Evolutionary conservation across 2,888 invertebrate species (phyloP), one percentile per base, ranked within the genome.

Genomic region (Scaptomyza reducta): DNA sequence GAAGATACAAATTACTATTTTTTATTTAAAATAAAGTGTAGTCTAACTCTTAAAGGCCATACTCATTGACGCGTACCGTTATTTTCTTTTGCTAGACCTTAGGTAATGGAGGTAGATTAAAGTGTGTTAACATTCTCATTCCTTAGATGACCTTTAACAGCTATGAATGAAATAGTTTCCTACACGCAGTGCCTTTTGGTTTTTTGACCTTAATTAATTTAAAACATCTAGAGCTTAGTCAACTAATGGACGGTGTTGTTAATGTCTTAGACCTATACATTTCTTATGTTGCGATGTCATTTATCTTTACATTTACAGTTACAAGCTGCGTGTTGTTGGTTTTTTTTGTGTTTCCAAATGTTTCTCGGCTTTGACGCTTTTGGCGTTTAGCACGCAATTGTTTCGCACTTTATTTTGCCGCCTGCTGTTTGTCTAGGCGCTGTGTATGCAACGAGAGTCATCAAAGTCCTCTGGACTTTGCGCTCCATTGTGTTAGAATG

Each of bases 331-430:
- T 40, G n/a, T 35, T 51, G 22, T 46, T 56, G n/a, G 40, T 14
- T 49, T 27, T 61, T 65, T 70, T 33, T 54, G 16, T 53, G 40
- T 10, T 7, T 47, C 38, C 46, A 22, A 47, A 69, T 50, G 50
- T 71, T 67, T 70, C 70, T 68, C 61, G 54, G 71, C 65, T 84
- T 87, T 88, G 83, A 85, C 80, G 69, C 82, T 82, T 83, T 75
- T 77, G 72, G 75, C 76, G 76, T 80, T 88, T 82, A 77, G 71
- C 89, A 88, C 88, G 87, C 87, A 87, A 88, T 88, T 88, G 85
- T 76, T 82, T 83, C 73, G 75, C 87, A 88, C 70, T 88, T 83
- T 16, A 10, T 80, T n/a, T 16, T 80, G 74, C 65, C 58, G 65
- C 53, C 54, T 49, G 40, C 51, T 66, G 63, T 68, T 81, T 65